phyloP scores from a whole-genome alignment of 2,797 vertebrate genomes.

The Gadopsis marmoratus region DNA sequence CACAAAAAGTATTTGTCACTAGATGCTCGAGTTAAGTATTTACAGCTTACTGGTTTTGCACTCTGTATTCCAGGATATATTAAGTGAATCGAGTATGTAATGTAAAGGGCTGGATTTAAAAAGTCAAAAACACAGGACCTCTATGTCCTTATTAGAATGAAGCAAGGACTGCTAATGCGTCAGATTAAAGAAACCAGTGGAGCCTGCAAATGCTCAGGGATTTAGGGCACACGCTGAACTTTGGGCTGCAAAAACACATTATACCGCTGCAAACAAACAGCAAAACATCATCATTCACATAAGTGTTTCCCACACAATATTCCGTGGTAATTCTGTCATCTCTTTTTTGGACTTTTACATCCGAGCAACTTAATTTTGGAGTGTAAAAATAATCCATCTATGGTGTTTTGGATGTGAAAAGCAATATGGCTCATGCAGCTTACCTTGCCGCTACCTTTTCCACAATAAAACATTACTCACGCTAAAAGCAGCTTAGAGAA shows the following conservation, averaged over 20 bases:
- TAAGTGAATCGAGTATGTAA: conserved; percentile 37
- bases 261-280: conserved; percentile 49
- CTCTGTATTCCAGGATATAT: conserved; percentile 30
- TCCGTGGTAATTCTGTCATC: conserved; percentile 57
- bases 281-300: conserved; percentile 36
- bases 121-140: conserved; percentile 61
- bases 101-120: conserved; percentile 47
- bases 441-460: conserved; percentile 63
- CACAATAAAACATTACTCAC: conserved; percentile 68
- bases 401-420: conserved; percentile 53
- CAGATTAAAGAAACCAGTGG: conserved; percentile 63
- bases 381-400: conserved; percentile 38
- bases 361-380: conserved; percentile 41
- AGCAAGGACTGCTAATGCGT: conserved; percentile 61
- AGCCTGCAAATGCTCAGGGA: conserved; percentile 57
- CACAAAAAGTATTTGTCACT: conserved; percentile 15
- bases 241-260: conserved; percentile 50
- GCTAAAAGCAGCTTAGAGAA: conserved; percentile 76
- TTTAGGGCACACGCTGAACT: conserved; percentile 54
- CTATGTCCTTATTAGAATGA: conserved; percentile 61
- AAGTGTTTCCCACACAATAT: conserved; percentile 44
- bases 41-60: conserved; percentile 41
- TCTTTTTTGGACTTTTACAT: conserved; percentile 56
- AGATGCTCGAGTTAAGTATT: conserved; percentile 69
- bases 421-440: conserved; percentile 49